Conservation (phyloP, 2,888 invertebrate genomes). For the Plagodis dolabraria region DNA sequence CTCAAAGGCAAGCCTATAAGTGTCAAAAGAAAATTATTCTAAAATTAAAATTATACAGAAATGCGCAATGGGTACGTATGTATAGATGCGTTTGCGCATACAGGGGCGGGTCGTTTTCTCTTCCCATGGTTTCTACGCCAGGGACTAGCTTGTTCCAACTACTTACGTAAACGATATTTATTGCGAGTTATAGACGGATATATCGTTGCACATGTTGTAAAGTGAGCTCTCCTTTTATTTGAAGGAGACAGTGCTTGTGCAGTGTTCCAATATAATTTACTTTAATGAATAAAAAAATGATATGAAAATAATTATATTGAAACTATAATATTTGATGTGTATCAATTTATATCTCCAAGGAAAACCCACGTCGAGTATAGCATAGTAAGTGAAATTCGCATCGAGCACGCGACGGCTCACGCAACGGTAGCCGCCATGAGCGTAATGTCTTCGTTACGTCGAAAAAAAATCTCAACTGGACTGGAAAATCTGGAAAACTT, state of each 20-base stretch:
- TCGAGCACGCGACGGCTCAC: constrained; percentile 67
- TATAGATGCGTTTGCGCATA: constrained; percentile 36
- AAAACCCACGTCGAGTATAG: constrained; percentile 39
- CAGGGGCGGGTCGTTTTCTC: constrained; percentile 57
- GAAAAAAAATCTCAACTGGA: constrained; percentile 60
- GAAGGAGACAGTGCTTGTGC: no score
- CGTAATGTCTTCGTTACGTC: constrained; percentile 63
- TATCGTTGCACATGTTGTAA: no score
- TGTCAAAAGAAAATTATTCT: no score
- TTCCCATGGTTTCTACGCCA: constrained; percentile 62
- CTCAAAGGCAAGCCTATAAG: no score
- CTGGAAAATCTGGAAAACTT: constrained; percentile 72
- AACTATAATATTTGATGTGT: constrained; percentile 12
- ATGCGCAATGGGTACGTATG: no score
- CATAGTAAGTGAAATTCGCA: constrained; percentile 65
- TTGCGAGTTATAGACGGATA: no score
- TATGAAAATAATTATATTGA: neutral
- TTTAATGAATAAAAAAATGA: no score
- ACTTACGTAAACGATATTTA: no score
- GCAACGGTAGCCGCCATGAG: constrained; percentile 68
- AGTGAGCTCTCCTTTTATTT: no score
- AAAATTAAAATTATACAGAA: no score
- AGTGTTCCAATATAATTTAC: no score
- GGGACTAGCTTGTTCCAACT: neutral
- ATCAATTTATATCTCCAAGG: constrained; percentile 30